Evolutionary conservation across 2,797 vertebrate species (phyloP), one percentile per base, ranked within the genome.

Genomic region (Sylvilagus floridanus): DNA sequence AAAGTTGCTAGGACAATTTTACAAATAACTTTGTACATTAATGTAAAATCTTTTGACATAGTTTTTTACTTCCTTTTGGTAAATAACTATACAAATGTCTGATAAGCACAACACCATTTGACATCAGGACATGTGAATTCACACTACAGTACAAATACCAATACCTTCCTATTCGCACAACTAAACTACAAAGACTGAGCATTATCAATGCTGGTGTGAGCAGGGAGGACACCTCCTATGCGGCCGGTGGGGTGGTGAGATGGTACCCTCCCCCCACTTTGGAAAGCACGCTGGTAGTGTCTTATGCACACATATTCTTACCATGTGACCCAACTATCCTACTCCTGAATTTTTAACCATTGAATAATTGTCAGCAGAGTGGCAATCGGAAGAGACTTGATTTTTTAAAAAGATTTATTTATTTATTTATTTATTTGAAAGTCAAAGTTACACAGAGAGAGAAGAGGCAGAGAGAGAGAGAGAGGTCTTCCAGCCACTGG

Each of bases 321-420:
- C 16, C 11, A 19, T 5, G 28, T 47, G n/a, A 60, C 14, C 50
- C 50, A 73, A 62, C 24, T 84, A n/a, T 77, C 12, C n/a, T n/a
- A 50, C 9, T 76, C 22, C 1, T 28, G 35, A 54, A 63, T 86
- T 89, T 75, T 42, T 71, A 65, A 24, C 4, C 30, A 42, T 0
- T 90, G 75, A 90, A 42, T 81, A 65, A 84, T 72, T 95, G 85
- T 57, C 57, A 89, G 65, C 16, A 68, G 37, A 42, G 17, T 11
- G 79, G 37, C 42, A 65, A 76, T 17, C 68, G 65, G 32, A 90
- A 69, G n/a, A 88, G 21, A 68, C 77, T 60, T 57, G 37, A 12
- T 57, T 68, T 47, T 42, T 42, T 42, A 37, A 37, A 37, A 37
- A 4, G n/a, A 35, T 35, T 35, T 35, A 37, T 37, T 37, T 37